These are phyloP conservation scores for Drosophila trichaetosa DNA, from an alignment of 2,888 invertebrate genomes.

Conservation along the genomic window DNA sequence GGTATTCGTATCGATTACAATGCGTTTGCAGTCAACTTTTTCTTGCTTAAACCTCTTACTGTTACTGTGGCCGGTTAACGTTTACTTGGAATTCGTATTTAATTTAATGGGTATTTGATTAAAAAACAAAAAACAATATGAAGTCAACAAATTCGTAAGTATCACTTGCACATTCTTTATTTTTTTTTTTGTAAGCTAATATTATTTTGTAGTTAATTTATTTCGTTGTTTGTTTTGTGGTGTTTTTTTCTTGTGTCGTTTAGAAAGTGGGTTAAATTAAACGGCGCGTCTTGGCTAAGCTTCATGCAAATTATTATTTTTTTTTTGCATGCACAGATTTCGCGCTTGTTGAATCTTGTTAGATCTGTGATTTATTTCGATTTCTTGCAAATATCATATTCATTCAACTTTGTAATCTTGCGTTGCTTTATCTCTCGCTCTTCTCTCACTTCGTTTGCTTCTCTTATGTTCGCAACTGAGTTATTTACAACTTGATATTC, in stretches of 20 bases:
- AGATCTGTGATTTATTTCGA: constrained; percentile 68
- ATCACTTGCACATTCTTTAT: constrained; percentile 67
- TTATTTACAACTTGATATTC: constrained; percentile 72
- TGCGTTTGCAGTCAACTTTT: constrained; percentile 54
- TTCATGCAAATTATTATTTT: constrained; percentile 63
- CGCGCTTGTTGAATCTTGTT: constrained; percentile 54
- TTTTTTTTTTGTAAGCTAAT: constrained; percentile 34
- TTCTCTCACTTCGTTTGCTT: constrained; percentile 44
- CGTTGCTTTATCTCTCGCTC: constrained; percentile 47
- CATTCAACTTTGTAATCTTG: constrained; percentile 77
- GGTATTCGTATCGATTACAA: constrained; percentile 67
- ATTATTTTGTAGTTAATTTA: constrained; percentile 70
- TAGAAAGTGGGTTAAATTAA: constrained; percentile 78
- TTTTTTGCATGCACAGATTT: constrained; percentile 26
- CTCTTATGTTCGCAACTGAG: constrained; percentile 55
- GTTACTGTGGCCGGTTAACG: constrained; percentile 34
- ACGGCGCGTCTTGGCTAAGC: constrained; percentile 61
- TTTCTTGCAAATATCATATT: constrained; percentile 71
- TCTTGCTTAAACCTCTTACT: constrained; percentile 35
- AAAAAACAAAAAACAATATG: constrained; percentile 53
- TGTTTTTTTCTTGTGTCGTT: constrained; percentile 55
- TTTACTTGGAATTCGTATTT: constrained; percentile 54
- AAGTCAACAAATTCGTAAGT: constrained; percentile 50
- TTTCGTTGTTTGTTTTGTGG: constrained; percentile 55
- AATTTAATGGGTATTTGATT: constrained; percentile 33